phyloP scores from a whole-genome alignment of 1,140 invertebrate species.

The Heliconius himera region DNA sequence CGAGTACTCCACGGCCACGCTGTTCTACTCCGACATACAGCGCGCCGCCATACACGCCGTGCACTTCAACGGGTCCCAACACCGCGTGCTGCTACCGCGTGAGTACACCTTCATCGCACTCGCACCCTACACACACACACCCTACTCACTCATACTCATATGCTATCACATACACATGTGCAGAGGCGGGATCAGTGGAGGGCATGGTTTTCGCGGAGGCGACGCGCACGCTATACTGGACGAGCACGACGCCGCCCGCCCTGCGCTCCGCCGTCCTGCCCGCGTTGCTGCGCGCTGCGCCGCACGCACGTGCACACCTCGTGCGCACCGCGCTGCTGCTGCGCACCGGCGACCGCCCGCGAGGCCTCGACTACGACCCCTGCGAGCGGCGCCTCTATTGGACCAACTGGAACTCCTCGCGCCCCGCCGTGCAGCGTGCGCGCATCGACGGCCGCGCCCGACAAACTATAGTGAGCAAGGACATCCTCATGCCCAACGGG shows the following conservation, averaged over 20 bases:
- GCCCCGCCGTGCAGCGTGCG: slow-evolving; percentile 88
- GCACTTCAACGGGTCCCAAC: slow-evolving; percentile 90
- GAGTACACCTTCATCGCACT: slow-evolving; percentile 54
- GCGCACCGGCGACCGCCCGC: slow-evolving; percentile 87
- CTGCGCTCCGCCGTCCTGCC: slow-evolving; percentile 79
- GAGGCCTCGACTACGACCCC: slow-evolving; percentile 91
- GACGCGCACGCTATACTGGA: slow-evolving; percentile 90
- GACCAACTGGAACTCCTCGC: slow-evolving; percentile 91
- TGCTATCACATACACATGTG: background rate
- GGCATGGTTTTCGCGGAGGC: slow-evolving; percentile 89
- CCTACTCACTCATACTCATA: slow-evolving; percentile 33
- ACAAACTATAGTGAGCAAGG: slow-evolving; percentile 87
- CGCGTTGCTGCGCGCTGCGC: slow-evolving; percentile 83
- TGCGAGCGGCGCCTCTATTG: slow-evolving; percentile 89
- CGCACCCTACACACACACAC: background rate
- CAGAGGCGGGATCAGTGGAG: slow-evolving; percentile 90
- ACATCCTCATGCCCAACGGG: slow-evolving; percentile 93
- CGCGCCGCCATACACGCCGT: slow-evolving; percentile 91
- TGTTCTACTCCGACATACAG: slow-evolving; percentile 95
- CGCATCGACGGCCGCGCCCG: slow-evolving; percentile 84
- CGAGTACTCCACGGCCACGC: slow-evolving; percentile 86
- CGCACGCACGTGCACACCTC: slow-evolving; percentile 58
- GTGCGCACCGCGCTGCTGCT: slow-evolving; percentile 86
- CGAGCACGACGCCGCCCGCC: slow-evolving; percentile 82
- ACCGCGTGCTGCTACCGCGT: slow-evolving; percentile 87